A percentile compares a stretch with the other conserved stretches of the same genome.
Conservation (phyloP, 2,888 invertebrate species). For the Cistogaster globosa region DNA sequence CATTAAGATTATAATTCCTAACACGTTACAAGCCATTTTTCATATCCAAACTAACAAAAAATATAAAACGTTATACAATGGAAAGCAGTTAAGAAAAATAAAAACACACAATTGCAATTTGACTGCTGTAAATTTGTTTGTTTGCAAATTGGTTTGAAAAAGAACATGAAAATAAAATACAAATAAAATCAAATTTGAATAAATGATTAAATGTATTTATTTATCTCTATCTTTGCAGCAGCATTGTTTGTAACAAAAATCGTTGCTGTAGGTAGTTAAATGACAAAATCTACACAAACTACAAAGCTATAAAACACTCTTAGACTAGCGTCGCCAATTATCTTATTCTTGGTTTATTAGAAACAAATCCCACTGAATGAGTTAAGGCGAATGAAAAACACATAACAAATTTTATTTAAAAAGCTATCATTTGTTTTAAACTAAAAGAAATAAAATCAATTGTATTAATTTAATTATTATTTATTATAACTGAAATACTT, state of each 20-base stretch:
- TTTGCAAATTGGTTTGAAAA: conserved; percentile 58
- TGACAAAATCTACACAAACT: conserved; percentile 10
- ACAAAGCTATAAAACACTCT: neutral
- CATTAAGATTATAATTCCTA: no score
- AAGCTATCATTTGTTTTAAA: no score
- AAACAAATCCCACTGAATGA: no score
- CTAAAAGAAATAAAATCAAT: no score
- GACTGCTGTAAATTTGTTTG: conserved; percentile 63
- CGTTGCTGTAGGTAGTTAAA: conserved; percentile 62
- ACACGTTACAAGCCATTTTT: neutral
- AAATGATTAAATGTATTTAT: conserved; percentile 34
- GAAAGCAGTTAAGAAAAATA: conserved; percentile 21
- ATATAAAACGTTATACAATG: neutral
- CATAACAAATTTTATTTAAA: no score
- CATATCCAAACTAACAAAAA: neutral
- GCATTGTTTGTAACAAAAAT: conserved; percentile 22
- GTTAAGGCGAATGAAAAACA: no score
- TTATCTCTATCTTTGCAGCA: neutral
- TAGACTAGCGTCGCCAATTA: neutral
- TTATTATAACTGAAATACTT: no score
- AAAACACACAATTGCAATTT: conserved; percentile 60
- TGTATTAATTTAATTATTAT: no score
- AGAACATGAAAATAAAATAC: conserved; percentile 31
- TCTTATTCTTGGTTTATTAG: no score
- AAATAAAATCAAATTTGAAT: conserved; percentile 28